Base-by-base conservation (phyloP, 2,888 invertebrate species). In the Alentia gelatinosa region DNA sequence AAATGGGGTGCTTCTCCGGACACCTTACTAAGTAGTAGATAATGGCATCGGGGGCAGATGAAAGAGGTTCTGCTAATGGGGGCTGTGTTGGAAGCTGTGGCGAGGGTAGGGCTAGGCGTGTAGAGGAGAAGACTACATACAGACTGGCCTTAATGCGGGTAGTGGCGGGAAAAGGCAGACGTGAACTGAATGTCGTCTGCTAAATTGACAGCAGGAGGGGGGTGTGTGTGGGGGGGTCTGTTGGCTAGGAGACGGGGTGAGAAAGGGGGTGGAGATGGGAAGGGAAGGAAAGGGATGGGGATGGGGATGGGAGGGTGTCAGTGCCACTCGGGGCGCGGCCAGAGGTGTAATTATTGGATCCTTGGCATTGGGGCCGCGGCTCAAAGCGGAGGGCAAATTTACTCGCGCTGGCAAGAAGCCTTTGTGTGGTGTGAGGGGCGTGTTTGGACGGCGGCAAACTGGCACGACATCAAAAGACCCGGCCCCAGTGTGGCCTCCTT, bases 331-430 rank as follows among this genome's bases (percentile, higher is more conserved):
- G 30, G 74, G 26, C 26, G n/a, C 74, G 74, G 74, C 12, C 74
- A 35, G 39, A 39, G 15, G 79, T 23, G 79, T 79, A 79, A 79
- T 79, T 37, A 79, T 79, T 79, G 79, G 79, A 79, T 79, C 79
- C 39, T 35, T 35, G 79, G 39, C 35, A 26, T 39, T 30, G 23
- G 68, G 68, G 30, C 68, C 30, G 47, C 68, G 5, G 26, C 68
- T 30, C 68, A 68, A 68, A 30, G 68, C 26, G 33, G 12, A 3
- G 68, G 30, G 68, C 68, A 68, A 68, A 68, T 68, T 68, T 68
- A 68, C 68, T 30, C 68, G 30, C 68, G 68, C 12, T 30, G n/a
- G n/a, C 26, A 68, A 68, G 30, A 68, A 30, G 30, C 68, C 68
- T 68, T 68, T 68, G 68, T 68, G 68, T 68, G 68, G 5, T 5